These are phyloP conservation scores for Drosophila subpulchrella DNA, from an alignment of 1,140 invertebrate genomes.

Conservation along the genomic window DNA sequence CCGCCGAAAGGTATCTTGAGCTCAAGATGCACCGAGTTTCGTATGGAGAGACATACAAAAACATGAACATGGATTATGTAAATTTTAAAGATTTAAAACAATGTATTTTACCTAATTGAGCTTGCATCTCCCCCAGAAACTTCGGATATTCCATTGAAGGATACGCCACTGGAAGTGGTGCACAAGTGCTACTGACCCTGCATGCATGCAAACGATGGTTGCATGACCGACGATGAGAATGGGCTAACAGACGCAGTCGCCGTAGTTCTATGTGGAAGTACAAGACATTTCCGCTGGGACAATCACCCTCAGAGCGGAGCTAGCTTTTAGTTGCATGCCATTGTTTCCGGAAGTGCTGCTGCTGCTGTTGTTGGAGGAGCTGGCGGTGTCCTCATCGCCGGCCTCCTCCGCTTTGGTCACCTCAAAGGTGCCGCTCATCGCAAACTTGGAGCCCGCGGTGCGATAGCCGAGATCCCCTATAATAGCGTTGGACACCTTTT, in stretches of 20 bases:
- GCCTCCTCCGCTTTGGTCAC: constrained; percentile 96
- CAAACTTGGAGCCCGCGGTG: constrained; percentile 96
- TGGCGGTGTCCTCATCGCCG: constrained; percentile 91
- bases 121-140: constrained; percentile 28
- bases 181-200: constrained; percentile 84
- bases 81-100: constrained; percentile 29
- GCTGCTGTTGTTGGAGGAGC: constrained; percentile 61
- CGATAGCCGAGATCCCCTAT: constrained; percentile 98
- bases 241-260: constrained; percentile 88
- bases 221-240: constrained; percentile 85
- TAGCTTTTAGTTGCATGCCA: constrained; percentile 85
- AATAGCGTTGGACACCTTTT: constrained; percentile 97
- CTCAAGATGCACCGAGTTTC: constrained; percentile 62
- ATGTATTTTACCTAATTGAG: not conserved
- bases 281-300: constrained; percentile 97
- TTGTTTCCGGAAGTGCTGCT: constrained; percentile 53
- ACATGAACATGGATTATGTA: constrained; percentile 87
- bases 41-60: constrained; percentile 81
- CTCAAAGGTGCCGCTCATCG: constrained; percentile 97
- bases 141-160: constrained; percentile 85
- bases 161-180: constrained; percentile 78
- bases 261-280: too few relatives aligned
- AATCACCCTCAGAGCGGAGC: constrained; percentile 94
- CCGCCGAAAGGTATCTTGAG: constrained; percentile 69
- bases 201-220: constrained; percentile 77